These are phyloP conservation scores for Teleiodes luculella DNA, from an alignment of 2,888 invertebrate genomes.

Conservation along the genomic window DNA sequence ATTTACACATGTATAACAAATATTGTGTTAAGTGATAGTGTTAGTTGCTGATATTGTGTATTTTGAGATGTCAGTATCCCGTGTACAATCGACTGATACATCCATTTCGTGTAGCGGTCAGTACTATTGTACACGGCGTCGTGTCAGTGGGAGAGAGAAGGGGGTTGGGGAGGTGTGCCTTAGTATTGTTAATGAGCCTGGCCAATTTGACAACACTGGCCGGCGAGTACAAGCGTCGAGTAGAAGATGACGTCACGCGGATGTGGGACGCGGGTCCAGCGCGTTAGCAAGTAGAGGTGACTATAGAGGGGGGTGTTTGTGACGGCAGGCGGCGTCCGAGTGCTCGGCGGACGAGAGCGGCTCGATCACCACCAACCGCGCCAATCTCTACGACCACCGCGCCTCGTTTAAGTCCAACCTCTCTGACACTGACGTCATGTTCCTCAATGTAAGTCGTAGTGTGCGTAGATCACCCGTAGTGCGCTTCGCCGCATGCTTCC, in stretches of 20 bases:
- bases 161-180: slow-evolving; percentile 13
- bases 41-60: neutral
- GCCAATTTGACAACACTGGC: no score
- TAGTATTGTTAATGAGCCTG: no score
- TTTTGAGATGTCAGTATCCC: neutral
- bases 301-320: slow-evolving; percentile 38
- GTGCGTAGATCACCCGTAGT: slow-evolving; percentile 27
- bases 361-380: slow-evolving; percentile 89
- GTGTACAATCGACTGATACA: slow-evolving; percentile 2
- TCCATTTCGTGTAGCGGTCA: neutral
- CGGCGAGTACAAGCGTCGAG: no score
- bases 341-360: slow-evolving; percentile 83
- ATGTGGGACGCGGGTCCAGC: no score
- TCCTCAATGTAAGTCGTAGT: slow-evolving; percentile 87
- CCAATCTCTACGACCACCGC: slow-evolving; percentile 85
- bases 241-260: no score
- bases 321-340: slow-evolving; percentile 81
- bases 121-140: neutral
- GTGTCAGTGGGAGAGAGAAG: neutral
- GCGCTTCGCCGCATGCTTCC: slow-evolving; percentile 35
- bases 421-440: slow-evolving; percentile 95
- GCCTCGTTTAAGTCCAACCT: slow-evolving; percentile 92
- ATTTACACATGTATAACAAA: neutral
- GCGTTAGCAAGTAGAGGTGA: no score
- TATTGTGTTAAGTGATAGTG: neutral